phyloP scores from a whole-genome alignment of 2,797 vertebrate species.

The Cirrhinus mrigala region DNA sequence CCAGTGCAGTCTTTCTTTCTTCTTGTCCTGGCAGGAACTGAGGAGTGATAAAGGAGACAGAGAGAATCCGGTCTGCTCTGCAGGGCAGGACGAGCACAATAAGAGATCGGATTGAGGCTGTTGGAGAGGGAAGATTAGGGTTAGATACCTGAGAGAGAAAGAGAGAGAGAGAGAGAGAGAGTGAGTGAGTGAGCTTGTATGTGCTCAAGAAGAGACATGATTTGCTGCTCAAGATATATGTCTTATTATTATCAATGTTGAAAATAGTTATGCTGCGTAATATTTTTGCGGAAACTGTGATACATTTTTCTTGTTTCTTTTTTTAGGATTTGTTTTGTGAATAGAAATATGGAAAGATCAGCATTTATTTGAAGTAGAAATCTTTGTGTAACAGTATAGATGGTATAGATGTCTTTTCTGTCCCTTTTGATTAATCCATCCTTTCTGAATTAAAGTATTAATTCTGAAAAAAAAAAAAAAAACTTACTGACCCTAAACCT shows the following conservation, averaged over 20 bases:
- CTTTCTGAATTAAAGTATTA: no score
- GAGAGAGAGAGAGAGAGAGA: neutral
- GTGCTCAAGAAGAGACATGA: neutral
- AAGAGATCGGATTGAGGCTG: neutral
- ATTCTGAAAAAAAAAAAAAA: neutral
- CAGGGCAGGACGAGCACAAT: neutral
- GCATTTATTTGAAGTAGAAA: neutral
- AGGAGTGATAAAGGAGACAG: neutral
- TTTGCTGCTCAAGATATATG: neutral
- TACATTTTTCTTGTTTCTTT: no score
- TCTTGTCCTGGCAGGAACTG: conserved; percentile 1
- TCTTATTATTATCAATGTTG: neutral
- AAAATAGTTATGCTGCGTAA: neutral
- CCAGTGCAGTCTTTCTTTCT: conserved; percentile 2
- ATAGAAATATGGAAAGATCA: neutral
- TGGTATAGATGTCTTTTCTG: neutral
- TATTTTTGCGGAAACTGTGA: neutral
- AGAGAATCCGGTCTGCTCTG: conserved; percentile 1
- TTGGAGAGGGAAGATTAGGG: conserved; percentile 12
- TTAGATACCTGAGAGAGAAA: neutral
- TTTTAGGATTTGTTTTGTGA: neutral
- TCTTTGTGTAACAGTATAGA: neutral
- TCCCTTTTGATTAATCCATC: neutral
- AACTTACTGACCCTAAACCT: neutral
- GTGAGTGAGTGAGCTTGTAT: neutral